These are phyloP conservation scores for Escarpia spicata DNA, from an alignment of 2,888 invertebrate genomes.

Conservation along the genomic window DNA sequence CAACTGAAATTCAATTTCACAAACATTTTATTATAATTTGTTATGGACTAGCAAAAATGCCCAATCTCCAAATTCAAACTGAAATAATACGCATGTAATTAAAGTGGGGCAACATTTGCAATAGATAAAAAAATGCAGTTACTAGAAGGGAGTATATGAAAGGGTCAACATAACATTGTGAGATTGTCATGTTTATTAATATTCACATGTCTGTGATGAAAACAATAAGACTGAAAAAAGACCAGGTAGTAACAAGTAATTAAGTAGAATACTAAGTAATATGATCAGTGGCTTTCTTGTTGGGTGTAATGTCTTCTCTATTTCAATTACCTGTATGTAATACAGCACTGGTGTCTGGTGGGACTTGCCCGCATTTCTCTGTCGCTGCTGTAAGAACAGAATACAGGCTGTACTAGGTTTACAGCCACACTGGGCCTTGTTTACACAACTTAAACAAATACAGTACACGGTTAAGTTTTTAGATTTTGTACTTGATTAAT, in stretches of 20 bases:
- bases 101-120: not conserved
- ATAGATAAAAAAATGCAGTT: not conserved
- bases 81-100: not conserved
- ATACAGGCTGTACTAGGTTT: too few species aligned
- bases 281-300: not conserved
- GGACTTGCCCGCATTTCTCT: not conserved
- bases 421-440: not conserved
- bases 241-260: not conserved
- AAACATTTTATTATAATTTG: not conserved
- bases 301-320: not conserved
- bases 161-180: not conserved
- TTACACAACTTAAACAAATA: not conserved
- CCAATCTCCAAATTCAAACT: not conserved
- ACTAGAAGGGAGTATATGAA: not conserved
- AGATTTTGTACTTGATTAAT: too few species aligned
- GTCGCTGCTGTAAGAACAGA: not conserved
- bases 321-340: not conserved
- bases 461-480: not conserved
- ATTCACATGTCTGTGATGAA: not conserved
- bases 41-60: too few species aligned
- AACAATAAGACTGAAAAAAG: not conserved
- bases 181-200: not conserved
- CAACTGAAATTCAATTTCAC: not conserved
- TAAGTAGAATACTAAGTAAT: not conserved
- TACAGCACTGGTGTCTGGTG: not conserved